Evolutionary conservation across 2,888 invertebrate genomes (phyloP), one percentile per base, ranked within the genome.

Genomic region (Meliscaeva auricollis): DNA sequence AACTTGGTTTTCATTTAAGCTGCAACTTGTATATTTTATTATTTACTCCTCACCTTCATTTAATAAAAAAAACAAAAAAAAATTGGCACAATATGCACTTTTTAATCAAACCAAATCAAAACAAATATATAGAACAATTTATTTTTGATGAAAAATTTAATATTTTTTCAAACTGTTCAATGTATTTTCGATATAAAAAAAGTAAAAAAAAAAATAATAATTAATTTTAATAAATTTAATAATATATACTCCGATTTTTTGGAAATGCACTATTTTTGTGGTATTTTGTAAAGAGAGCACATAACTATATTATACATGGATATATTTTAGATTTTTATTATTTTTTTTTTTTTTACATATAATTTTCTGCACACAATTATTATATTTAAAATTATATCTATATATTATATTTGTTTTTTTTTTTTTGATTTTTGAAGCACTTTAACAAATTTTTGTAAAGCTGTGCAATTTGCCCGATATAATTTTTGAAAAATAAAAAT

Each of bases 201-300:
- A 38, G 38, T 35, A 62, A 38, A 44, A 41, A 70, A 50, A 74
- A 38, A 41, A 11, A 35, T 7, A 26, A 8, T 20, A 44, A 6
- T 22, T 22, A 22, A 7, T 48, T 38, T 38, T 38, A 58, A 38
- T 15, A 74, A 44, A 75, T 20, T 46, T 56, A n/a, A 52, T 54
- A 52, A 54, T 20, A 80, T 75, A 69, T 69, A 66, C 20, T 66
- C 50, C 22, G 54, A 74, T 52, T 79, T 76, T 73, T 76, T 84
- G 75, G 75, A 84, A 84, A 81, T 85, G 85, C 85, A 85, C 85
- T 85, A 81, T 85, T 85, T 85, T 85, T 85, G 85, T 85, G 85
- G 85, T 85, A 81, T 85, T 85, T 85, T 81, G 85, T 85, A 85
- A 85, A 85, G 81, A 85, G 81, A 81, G 85, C 85, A 85, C 85